Conservation (phyloP, 2,797 vertebrate genomes). For the Oryzias dopingdopingensis region DNA sequence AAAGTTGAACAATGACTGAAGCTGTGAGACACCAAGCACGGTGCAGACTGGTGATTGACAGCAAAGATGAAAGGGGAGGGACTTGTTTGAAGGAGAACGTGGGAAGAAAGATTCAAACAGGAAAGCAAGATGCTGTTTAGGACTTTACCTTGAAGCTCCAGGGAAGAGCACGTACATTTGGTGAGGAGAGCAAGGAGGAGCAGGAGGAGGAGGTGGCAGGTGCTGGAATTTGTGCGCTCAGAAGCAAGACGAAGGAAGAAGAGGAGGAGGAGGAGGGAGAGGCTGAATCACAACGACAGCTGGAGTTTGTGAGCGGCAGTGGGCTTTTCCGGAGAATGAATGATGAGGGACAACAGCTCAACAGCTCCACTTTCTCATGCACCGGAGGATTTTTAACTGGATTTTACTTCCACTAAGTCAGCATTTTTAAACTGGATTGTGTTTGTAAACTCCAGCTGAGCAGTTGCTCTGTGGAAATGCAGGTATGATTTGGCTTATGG, state of each 20-base stretch:
- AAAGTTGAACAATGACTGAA: constrained; percentile 7
- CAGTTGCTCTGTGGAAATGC: constrained; percentile 20
- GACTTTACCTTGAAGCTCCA: constrained; percentile 50
- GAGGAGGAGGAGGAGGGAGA: constrained; percentile 28
- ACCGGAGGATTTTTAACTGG: constrained; percentile 32
- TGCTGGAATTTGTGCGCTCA: constrained; percentile 33
- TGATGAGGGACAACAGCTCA: constrained; percentile 28
- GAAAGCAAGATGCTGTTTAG: constrained; percentile 15
- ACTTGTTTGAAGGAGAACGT: constrained; percentile 12
- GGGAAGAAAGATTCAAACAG: constrained; percentile 24
- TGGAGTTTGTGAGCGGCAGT: constrained; percentile 29
- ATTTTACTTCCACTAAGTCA: constrained; percentile 36
- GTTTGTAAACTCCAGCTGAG: constrained; percentile 7
- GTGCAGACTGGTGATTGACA: constrained; percentile 10
- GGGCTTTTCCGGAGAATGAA: constrained; percentile 36
- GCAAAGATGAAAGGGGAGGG: constrained; percentile 13
- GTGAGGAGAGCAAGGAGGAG: constrained; percentile 21
- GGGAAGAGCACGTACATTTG: constrained; percentile 22
- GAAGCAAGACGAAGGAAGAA: constrained; percentile 27
- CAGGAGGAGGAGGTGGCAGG: constrained; percentile 10
- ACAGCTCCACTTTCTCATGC: constrained; percentile 29
- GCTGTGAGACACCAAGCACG: constrained; percentile 8
- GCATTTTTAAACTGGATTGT: constrained; percentile 36
- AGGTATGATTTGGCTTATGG: constrained; percentile 40
- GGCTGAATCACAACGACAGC: constrained; percentile 48